Percentiles rank a stretch among this genome's conserved stretches.
These are phyloP conservation scores for Bombycilla garrulus DNA, from an alignment of 2,113 vertebrate species.

Conservation along the genomic window DNA sequence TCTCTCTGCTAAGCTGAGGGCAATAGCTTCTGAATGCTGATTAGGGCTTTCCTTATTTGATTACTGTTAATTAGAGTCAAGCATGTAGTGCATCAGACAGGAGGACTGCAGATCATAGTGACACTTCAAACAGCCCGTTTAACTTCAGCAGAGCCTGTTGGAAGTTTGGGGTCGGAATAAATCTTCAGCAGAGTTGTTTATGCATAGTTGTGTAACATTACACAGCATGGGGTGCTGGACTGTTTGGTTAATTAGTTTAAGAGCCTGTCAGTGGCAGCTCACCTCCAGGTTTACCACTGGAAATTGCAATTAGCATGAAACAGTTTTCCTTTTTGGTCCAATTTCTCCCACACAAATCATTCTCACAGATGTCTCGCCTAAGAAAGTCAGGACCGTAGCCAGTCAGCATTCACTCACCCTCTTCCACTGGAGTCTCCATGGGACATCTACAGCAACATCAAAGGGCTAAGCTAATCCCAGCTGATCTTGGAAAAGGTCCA, in stretches of 20 bases:
- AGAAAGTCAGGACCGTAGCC: not conserved
- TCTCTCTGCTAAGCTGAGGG: slow-evolving; percentile 12
- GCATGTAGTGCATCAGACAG: slow-evolving; percentile 35
- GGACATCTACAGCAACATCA: slow-evolving; percentile 11
- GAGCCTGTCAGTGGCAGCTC: slow-evolving; percentile 19
- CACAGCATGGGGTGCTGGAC: slow-evolving; percentile 49
- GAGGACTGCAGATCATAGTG: slow-evolving; percentile 32
- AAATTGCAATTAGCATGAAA: slow-evolving; percentile 47
- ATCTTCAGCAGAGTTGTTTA: slow-evolving; percentile 52
- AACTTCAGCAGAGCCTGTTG: slow-evolving; percentile 38
- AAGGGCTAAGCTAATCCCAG: slow-evolving; percentile 30
- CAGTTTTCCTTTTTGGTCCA: not conserved
- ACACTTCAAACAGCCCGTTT: slow-evolving; percentile 55
- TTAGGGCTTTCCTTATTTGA: slow-evolving; percentile 61
- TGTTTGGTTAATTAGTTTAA: slow-evolving; percentile 63
- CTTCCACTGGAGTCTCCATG: slow-evolving; percentile 12
- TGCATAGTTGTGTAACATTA: slow-evolving; percentile 46
- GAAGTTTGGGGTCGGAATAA: slow-evolving; percentile 21
- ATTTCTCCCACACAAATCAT: slow-evolving; percentile 18
- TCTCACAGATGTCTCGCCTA: not conserved
- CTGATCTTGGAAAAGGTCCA: slow-evolving; percentile 18
- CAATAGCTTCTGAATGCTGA: slow-evolving; percentile 57
- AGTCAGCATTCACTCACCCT: not conserved
- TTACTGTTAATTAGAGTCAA: slow-evolving; percentile 68
- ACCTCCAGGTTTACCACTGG: slow-evolving; percentile 2